Evolutionary conservation across 2,113 vertebrate species (phyloP), one percentile per base, ranked within the genome.

Genomic region (Haemorhous mexicanus): DNA sequence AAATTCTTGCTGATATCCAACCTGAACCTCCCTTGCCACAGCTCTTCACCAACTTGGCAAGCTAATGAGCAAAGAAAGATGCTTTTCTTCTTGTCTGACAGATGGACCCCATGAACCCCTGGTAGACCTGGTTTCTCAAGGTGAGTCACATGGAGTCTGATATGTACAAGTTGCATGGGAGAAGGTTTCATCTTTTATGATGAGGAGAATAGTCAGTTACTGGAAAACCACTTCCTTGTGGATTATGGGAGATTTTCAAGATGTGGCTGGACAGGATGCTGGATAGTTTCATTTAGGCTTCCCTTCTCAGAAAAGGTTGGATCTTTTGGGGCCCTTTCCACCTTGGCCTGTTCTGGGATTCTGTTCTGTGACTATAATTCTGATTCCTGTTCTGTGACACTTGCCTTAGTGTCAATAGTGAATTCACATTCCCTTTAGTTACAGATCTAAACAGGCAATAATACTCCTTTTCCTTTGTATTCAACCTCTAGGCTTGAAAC

Each of bases 91-190:
- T 41, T 43, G 9, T 59, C 53, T 59, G 32, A 35, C 32, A 75
- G 50, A 56, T 49, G 32, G 52, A 43, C 32, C 26, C 26, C 7
- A 24, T 12, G 33, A 73, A 24, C 22, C 22, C 9, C 11, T 10
- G 16, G 50, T 3, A 49, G 26, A 59, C 6, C 7, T 12, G 11
- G 17, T 43, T 68, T 68, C 53, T 67, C 32, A 50, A 50, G 63
- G 32, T 52, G 32, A 44, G 52, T 35, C 13, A 17, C 32, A 15
- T 37, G 14, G 32, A 68, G 50, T 9, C 32, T 58, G 32, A 11
- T 50, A 32, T 1, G 4, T 74, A 8, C 16, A 61, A 46, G 22
- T 41, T 67, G 33, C 24, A n/a, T 5, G 0, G 1, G 33, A 27
- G 62, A 27, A 47, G 13, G 13, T 53, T 87, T 74, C 16, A 53